phyloP scores from a whole-genome alignment of 2,888 invertebrate species.

The Cataglyphis albicans region DNA sequence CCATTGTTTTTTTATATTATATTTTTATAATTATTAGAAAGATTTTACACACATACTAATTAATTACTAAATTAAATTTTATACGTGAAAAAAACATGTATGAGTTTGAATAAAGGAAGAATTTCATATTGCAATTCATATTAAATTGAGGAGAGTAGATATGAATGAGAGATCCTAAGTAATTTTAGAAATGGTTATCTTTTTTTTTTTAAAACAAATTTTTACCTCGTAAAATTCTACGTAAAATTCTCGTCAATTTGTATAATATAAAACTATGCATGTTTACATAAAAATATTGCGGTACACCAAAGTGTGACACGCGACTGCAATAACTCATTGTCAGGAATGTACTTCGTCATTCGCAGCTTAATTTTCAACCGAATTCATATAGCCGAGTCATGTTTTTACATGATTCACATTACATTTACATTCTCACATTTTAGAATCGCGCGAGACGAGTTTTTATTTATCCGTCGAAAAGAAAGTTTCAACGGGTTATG shows the following conservation, averaged over 20 bases:
- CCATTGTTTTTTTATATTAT: neutral
- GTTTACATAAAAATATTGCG: slow-evolving; percentile 30
- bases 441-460: slow-evolving; percentile 15
- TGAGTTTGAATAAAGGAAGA: too few species aligned
- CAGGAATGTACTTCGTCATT: slow-evolving; percentile 36
- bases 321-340: slow-evolving; percentile 31
- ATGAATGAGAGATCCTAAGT: too few species aligned
- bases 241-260: slow-evolving; percentile 14
- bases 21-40: neutral
- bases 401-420: slow-evolving; percentile 28
- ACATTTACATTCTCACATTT: slow-evolving; percentile 50
- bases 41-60: neutral
- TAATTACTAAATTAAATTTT: neutral
- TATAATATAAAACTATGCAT: slow-evolving; percentile 15
- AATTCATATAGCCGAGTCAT: slow-evolving; percentile 49
- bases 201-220: neutral
- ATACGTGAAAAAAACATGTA: too few species aligned
- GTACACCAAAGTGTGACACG: slow-evolving; percentile 2
- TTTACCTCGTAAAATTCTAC: neutral
- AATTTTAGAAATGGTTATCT: neutral
- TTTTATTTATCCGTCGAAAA: slow-evolving; percentile 36
- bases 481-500: slow-evolving; percentile 12
- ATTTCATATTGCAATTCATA: too few species aligned
- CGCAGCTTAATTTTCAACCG: slow-evolving; percentile 49
- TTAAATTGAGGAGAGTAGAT: too few species aligned